Conservation (phyloP, 2,797 vertebrate species). For the Zalophus californianus region DNA sequence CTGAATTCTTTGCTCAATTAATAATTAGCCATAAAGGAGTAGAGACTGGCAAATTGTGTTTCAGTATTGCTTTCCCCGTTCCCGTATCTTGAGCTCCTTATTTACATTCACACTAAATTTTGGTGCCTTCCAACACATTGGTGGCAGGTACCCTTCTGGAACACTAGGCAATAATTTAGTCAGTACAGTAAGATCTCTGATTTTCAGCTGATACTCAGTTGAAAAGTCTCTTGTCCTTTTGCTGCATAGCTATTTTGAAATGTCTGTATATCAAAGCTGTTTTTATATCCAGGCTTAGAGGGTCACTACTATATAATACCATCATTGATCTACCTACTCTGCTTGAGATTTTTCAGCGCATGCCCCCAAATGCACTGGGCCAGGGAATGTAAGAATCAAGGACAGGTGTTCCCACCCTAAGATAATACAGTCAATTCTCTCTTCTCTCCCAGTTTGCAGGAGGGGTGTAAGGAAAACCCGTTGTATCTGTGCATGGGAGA, state of each 20-base stretch:
- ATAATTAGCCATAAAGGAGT: background rate
- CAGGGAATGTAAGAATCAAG: background rate
- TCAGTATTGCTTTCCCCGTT: background rate
- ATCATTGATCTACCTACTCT: background rate
- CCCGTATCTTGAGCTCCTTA: background rate
- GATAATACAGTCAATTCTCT: background rate
- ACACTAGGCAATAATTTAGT: slow-evolving; percentile 84
- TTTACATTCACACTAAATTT: slow-evolving; percentile 24
- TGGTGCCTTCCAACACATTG: slow-evolving; percentile 80
- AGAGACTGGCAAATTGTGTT: background rate
- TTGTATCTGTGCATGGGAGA: slow-evolving; percentile 68
- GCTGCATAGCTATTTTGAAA: slow-evolving; percentile 36
- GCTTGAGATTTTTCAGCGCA: background rate
- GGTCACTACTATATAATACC: background rate
- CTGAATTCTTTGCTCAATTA: background rate
- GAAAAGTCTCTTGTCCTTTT: slow-evolving; percentile 61
- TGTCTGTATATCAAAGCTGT: slow-evolving; percentile 35
- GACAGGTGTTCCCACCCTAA: background rate
- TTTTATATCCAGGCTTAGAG: slow-evolving; percentile 24
- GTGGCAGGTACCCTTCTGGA: slow-evolving; percentile 54
- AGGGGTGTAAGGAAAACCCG: background rate
- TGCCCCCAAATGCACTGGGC: background rate
- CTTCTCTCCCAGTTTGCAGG: background rate
- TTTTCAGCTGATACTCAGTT: slow-evolving; percentile 67
- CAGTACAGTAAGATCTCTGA: slow-evolving; percentile 28